These are phyloP conservation scores for Neopipo cinnamomea DNA, from an alignment of 2,113 vertebrate genomes.

Conservation along the genomic window DNA sequence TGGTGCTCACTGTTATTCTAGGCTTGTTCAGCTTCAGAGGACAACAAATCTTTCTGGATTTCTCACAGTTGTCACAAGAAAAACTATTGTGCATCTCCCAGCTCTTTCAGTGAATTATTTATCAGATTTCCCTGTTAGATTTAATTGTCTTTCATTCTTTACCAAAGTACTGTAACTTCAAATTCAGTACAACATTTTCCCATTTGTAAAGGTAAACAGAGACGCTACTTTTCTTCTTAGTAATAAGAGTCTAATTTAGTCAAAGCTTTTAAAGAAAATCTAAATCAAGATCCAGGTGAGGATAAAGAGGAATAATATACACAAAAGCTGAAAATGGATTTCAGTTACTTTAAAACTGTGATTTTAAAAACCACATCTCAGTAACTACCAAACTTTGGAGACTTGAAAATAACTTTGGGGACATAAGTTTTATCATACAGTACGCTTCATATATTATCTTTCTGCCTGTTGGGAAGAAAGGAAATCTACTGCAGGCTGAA, in stretches of 20 bases:
- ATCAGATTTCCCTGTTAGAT: background rate
- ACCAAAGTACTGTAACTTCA: background rate
- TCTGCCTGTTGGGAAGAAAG: background rate
- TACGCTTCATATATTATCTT: background rate
- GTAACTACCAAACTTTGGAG: background rate
- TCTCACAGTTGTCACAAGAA: background rate
- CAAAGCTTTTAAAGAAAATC: background rate
- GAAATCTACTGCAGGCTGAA: background rate
- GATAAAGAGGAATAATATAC: background rate
- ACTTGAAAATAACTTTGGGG: background rate
- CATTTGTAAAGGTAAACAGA: background rate
- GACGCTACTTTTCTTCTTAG: background rate
- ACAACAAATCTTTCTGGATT: background rate
- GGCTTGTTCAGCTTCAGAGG: background rate
- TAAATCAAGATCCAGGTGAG: background rate
- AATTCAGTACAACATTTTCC: conserved; percentile 7
- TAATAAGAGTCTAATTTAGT: background rate
- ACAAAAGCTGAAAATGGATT: background rate
- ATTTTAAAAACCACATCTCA: background rate
- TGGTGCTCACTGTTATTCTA: background rate
- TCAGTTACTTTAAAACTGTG: background rate
- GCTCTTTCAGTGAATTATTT: conserved; percentile 1
- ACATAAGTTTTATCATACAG: background rate
- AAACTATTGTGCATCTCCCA: background rate
- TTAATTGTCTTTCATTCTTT: background rate